These are phyloP conservation scores for Penaeus chinensis DNA, from an alignment of 1,140 invertebrate genomes.

Conservation along the genomic window DNA sequence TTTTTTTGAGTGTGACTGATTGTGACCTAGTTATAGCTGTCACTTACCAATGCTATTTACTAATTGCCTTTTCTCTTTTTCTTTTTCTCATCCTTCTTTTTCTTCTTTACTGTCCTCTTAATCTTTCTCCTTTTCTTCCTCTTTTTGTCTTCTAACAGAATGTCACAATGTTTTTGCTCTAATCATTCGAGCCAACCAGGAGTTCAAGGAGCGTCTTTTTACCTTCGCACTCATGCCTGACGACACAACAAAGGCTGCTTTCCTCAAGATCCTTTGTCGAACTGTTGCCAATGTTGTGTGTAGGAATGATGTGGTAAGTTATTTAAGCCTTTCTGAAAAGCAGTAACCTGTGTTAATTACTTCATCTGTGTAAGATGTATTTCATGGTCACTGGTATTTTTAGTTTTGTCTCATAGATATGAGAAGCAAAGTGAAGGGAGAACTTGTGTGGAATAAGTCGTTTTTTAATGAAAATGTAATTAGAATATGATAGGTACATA, in stretches of 20 bases:
- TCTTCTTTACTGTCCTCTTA: neutral
- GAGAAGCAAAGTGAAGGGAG: no score
- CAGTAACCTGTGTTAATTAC: neutral
- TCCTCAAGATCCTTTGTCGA: constrained; percentile 84
- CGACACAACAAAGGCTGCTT: constrained; percentile 81
- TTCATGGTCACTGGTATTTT: neutral
- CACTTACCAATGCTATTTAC: neutral
- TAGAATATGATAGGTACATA: neutral
- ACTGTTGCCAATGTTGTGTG: constrained; percentile 76
- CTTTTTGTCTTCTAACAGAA: constrained; percentile 71
- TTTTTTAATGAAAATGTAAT: neutral
- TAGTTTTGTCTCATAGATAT: neutral
- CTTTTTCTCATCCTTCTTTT: neutral
- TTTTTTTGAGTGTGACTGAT: no score
- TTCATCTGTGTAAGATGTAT: neutral
- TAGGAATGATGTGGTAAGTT: constrained; percentile 70
- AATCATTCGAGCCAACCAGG: constrained; percentile 83
- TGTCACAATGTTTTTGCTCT: constrained; percentile 90
- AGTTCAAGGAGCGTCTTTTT: constrained; percentile 88
- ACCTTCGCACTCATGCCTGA: constrained; percentile 87
- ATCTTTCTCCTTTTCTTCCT: neutral
- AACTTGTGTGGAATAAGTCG: no score
- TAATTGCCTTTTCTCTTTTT: constrained; percentile 11
- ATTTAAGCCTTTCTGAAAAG: constrained; percentile 17
- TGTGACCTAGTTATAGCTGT: no score